Evolutionary conservation across 64 coral and sea anemone genomes (phyloP).

Genomic region (Anthopleura sola): DNA sequence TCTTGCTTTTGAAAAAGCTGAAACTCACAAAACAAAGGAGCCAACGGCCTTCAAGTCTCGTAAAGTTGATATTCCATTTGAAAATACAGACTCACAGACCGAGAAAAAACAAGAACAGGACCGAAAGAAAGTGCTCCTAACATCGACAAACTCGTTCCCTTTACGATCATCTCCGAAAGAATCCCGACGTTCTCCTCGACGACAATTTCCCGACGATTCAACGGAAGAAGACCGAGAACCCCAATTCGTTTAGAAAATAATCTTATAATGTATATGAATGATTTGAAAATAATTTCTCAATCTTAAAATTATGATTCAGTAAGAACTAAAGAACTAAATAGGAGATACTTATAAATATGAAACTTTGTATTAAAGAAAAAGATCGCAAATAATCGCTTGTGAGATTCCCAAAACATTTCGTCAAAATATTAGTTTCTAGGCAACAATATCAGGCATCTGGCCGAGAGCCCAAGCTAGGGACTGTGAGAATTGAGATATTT

Average conservation of each 20-base stretch:
- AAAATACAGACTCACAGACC: slow-evolving; percentile 2
- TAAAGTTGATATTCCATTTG: slow-evolving; percentile 48
- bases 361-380: neutral
- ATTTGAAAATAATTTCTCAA: slow-evolving; percentile 1
- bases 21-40: neutral
- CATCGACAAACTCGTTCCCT: neutral
- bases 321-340: neutral
- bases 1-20: neutral
- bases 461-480: too few species aligned
- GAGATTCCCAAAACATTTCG: too few species aligned
- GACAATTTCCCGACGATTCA: slow-evolving; percentile 46
- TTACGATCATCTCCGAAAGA: slow-evolving; percentile 14
- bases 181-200: slow-evolving; percentile 30
- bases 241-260: slow-evolving; percentile 44
- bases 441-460: too few species aligned
- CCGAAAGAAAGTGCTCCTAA: slow-evolving; percentile 7
- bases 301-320: neutral
- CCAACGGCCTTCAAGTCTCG: neutral
- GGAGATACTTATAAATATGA: neutral
- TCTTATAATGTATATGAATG: neutral
- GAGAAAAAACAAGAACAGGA: slow-evolving; percentile 28
- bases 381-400: neutral
- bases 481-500: too few species aligned
- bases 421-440: too few species aligned
- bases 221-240: slow-evolving; percentile 44